Conservation (phyloP, 2,888 invertebrate genomes). For the Caenorhabditis sinica region DNA sequence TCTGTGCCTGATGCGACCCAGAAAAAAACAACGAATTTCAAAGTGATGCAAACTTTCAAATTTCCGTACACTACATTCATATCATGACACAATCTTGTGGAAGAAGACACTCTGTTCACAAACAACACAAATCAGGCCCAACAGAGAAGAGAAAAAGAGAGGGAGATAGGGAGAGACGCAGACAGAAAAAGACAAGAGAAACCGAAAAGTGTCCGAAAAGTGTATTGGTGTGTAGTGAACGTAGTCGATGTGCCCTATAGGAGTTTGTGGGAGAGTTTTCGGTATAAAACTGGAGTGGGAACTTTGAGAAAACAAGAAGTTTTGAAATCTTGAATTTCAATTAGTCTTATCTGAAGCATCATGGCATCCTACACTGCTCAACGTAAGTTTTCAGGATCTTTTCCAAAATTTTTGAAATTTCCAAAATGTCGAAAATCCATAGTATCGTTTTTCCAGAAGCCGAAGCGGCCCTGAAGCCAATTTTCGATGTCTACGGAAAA, state of each 20-base stretch:
- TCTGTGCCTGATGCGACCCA: too few species aligned
- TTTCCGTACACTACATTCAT: too few species aligned
- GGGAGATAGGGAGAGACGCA: neutral
- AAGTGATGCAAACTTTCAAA: too few species aligned
- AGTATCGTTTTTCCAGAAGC: slow-evolving; percentile 15
- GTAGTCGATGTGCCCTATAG: slow-evolving; percentile 20
- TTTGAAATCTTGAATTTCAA: neutral
- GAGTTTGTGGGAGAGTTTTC: too few species aligned
- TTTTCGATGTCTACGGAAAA: slow-evolving; percentile 25
- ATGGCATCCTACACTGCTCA: neutral
- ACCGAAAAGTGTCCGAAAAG: slow-evolving; percentile 9
- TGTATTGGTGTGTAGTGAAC: slow-evolving; percentile 17
- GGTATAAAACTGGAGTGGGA: too few species aligned
- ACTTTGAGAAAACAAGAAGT: too few species aligned
- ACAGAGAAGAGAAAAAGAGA: too few species aligned
- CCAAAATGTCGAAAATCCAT: neutral
- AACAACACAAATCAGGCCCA: too few species aligned
- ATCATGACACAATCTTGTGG: too few species aligned
- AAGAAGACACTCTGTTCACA: too few species aligned
- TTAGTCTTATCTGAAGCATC: too few species aligned
- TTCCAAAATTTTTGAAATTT: neutral
- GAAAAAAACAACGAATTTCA: too few species aligned
- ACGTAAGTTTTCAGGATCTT: neutral
- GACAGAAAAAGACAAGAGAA: slow-evolving; percentile 4
- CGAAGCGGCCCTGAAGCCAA: slow-evolving; percentile 41